Evolutionary conservation across 2,113 vertebrate genomes (phyloP), one percentile per base, ranked within the genome.

Genomic region (Grantiella picta): DNA sequence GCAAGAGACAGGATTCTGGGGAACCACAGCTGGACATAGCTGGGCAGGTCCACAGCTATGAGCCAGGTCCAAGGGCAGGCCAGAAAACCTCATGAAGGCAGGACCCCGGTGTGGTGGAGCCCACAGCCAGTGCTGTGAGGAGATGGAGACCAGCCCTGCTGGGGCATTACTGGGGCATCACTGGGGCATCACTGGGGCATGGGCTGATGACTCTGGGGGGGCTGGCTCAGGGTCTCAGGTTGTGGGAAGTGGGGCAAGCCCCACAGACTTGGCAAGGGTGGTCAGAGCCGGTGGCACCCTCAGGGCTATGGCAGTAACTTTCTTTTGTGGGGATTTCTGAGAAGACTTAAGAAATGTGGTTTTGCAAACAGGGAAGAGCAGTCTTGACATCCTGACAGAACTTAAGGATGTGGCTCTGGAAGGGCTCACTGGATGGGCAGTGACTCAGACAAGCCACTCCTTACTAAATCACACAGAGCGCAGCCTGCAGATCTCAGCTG

Each of bases 161-260:
- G 21, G 1, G 1, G 7, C 3, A 15, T 35, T 0, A 0, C 36
- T 66, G 40, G 13, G 10, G 4, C 10, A 70, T 22, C 0, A 0
- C 36, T 66, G 35, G 13, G 1, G 7, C 4, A 17, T 35, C 0
- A 0, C n/a, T 66, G 40, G 13, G 10, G 5, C 10, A 70, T 22
- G 23, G 12, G 3, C 13, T 53, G 15, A 52, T 5, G 8, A 12
- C 3, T 15, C 16, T 13, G 7, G 10, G 25, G 31, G 21, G 2
- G 7, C 73, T 28, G 33, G 10, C 9, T 10, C 38, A 11, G 44
- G 5, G 2, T 28, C 17, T 25, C 66, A 31, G 16, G 17, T 15
- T 3, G 1, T 49, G 29, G 12, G 16, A 80, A n/a, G 15, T 20
- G 9, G 10, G 10, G 4, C 9, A 8, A 69, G 9, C 9, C 33